Base-by-base conservation (phyloP, 2,797 vertebrate genomes). In the Anabacerthia variegaticeps region DNA sequence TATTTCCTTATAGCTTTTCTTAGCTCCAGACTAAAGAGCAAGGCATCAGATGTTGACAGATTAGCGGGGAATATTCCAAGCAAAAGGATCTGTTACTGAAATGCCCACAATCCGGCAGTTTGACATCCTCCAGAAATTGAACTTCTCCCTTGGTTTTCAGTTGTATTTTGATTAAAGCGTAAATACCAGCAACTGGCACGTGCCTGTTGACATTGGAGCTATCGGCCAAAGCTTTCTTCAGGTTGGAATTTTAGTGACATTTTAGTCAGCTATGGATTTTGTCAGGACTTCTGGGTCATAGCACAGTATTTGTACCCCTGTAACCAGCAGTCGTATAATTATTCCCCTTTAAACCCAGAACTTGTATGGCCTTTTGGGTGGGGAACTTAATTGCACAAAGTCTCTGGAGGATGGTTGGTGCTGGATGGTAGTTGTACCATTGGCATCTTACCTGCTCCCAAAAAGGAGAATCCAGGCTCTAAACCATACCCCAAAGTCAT, bases 21-120 rank as follows among this genome's bases (percentile, higher is more conserved):
- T 97, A 96, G 96, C 93, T 94, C 71, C 78, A 76, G 92, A 85
- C 93, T 93, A 67, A 95, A 95, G 91, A 95, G 90, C 56, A 59
- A 79, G 81, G 93, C 88, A 77, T 96, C 84, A 87, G 59, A 69
- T 92, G 96, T 69, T 95, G 92, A 93, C 80, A 77, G 77, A 86
- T 79, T 81, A 37, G 19, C 13, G 28, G 63, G 71, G 56, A 83
- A 82, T 88, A 69, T 10, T 71, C 17, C 0, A 11, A 69, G 78
- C 88, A 71, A 24, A 82, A 48, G 67, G 67, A 62, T 86, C 94
- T 69, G 41, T 81, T 87, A 20, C 63, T 6, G 4, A 76, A 71
- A 56, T 92, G 69, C 80, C 52, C 32, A 1, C 82, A 91, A 89
- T 67, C 71, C 6, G 0, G 23, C 41, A 34, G 26, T 79, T 93